These are phyloP conservation scores for Spea hammondii DNA, from an alignment of 2,797 vertebrate species.

Conservation along the genomic window DNA sequence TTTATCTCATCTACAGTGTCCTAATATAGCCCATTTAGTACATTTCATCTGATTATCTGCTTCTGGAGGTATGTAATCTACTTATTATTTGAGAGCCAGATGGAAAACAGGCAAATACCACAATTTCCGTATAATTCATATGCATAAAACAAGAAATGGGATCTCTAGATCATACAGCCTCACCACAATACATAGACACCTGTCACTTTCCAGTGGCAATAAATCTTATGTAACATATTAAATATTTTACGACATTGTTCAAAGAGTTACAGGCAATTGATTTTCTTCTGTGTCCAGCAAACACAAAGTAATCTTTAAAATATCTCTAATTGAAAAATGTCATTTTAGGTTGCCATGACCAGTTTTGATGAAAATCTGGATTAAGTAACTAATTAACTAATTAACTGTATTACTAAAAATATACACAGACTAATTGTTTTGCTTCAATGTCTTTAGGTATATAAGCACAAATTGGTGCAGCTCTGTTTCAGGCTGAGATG, in stretches of 20 bases:
- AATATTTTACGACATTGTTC: constrained; percentile 33
- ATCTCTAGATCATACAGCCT: constrained; percentile 30
- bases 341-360: neutral
- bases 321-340: neutral
- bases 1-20: constrained; percentile 37
- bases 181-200: constrained; percentile 25
- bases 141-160: constrained; percentile 31
- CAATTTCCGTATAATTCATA: constrained; percentile 10
- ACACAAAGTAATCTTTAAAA: constrained; percentile 15
- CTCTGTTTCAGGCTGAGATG: too few species aligned
- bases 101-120: constrained; percentile 18
- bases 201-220: constrained; percentile 27
- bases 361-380: too few species aligned
- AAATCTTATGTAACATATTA: constrained; percentile 20
- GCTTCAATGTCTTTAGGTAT: too few species aligned
- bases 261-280: neutral
- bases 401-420: too few species aligned
- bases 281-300: neutral
- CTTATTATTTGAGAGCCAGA: constrained; percentile 37
- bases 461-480: too few species aligned
- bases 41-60: constrained; percentile 38
- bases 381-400: too few species aligned
- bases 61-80: constrained; percentile 43
- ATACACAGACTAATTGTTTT: too few species aligned
- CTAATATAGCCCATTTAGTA: constrained; percentile 31